Evolutionary conservation across 2,888 invertebrate genomes (phyloP).

Genomic region (Poecilus cupreus): DNA sequence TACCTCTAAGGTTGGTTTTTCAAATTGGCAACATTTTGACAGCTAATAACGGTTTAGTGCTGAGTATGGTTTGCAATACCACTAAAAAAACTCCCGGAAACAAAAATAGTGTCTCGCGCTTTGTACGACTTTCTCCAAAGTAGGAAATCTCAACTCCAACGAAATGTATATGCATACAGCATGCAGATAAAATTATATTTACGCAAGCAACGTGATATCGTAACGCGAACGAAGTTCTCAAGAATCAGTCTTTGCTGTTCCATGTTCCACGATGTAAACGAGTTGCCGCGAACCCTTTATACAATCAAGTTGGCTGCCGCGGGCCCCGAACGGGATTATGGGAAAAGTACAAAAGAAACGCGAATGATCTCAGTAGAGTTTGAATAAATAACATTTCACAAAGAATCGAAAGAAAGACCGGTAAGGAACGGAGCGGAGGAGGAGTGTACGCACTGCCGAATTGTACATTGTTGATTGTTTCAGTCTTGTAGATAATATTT

Average conservation of each 20-base stretch:
- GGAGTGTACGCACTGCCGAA: background rate
- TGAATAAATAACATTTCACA: slow-evolving; percentile 53
- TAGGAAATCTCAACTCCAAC: background rate
- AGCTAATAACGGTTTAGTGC: too few relatives aligned
- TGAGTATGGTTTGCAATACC: too few relatives aligned
- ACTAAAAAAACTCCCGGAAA: too few relatives aligned
- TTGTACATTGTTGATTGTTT: slow-evolving; percentile 50
- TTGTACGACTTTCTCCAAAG: background rate
- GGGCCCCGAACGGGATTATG: slow-evolving; percentile 42
- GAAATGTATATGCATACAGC: slow-evolving; percentile 5
- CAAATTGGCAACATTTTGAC: too few relatives aligned
- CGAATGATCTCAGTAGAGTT: slow-evolving; percentile 41
- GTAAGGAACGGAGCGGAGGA: background rate
- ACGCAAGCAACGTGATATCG: slow-evolving; percentile 1
- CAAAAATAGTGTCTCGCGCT: background rate
- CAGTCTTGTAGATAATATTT: slow-evolving; percentile 29
- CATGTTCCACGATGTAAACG: background rate
- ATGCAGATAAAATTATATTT: slow-evolving; percentile 26
- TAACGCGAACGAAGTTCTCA: background rate
- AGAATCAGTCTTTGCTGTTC: slow-evolving; percentile 3
- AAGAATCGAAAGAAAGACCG: slow-evolving; percentile 14
- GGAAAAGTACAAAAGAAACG: slow-evolving; percentile 44
- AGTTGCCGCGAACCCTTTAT: slow-evolving; percentile 48
- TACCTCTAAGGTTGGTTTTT: too few relatives aligned
- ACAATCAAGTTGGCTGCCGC: slow-evolving; percentile 41